Conservation (phyloP, 2,113 vertebrate species). For the Eretmochelys imbricata region DNA sequence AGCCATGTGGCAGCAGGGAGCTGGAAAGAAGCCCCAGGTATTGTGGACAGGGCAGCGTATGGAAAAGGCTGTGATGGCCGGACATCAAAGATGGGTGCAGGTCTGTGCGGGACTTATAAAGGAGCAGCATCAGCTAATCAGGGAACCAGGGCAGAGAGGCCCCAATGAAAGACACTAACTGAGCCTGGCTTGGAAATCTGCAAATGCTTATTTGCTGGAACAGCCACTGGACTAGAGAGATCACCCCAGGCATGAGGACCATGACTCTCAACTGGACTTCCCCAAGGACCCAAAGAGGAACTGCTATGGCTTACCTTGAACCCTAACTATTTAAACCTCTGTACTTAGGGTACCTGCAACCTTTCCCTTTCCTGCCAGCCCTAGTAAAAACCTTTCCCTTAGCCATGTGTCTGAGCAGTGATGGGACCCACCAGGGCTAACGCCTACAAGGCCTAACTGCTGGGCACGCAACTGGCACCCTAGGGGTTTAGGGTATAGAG, state of each 20-base stretch:
- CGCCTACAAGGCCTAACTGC: neutral
- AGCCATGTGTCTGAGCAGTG: neutral
- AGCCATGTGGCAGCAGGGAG: neutral
- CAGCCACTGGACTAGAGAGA: neutral
- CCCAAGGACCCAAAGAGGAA: neutral
- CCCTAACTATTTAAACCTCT: neutral
- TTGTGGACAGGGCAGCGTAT: neutral
- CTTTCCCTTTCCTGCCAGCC: neutral
- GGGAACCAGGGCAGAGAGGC: neutral
- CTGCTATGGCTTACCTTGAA: neutral
- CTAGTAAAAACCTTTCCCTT: neutral
- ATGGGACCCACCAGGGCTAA: neutral
- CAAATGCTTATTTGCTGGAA: neutral
- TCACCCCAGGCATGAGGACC: neutral
- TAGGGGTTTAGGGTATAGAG: neutral
- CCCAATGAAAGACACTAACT: neutral
- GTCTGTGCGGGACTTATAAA: no score
- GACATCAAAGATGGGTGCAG: neutral
- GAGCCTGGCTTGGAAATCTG: neutral
- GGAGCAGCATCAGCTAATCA: neutral
- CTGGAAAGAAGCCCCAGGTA: neutral
- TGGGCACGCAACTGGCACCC: neutral
- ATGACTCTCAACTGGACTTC: neutral
- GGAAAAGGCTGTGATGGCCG: neutral
- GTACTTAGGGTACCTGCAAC: neutral